Conservation (phyloP, 2,888 invertebrate genomes). For the Congeria kusceri region DNA sequence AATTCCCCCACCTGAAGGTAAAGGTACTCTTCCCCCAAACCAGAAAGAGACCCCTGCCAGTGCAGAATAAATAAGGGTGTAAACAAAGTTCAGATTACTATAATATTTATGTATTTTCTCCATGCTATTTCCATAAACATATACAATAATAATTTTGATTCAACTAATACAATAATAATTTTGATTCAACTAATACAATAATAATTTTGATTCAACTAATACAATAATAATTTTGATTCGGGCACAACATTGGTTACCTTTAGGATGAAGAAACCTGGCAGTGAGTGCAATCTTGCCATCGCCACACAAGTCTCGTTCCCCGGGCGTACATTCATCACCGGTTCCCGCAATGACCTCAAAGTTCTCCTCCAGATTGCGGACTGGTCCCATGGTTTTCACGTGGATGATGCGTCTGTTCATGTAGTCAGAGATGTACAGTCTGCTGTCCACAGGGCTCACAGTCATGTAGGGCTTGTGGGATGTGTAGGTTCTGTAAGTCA, state of each 20-base stretch:
- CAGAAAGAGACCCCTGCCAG: no score
- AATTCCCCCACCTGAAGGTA: no score
- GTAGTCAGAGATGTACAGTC: conserved; percentile 97
- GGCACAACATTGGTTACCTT: conserved; percentile 89
- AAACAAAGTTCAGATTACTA: no score
- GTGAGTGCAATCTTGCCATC: conserved; percentile 96
- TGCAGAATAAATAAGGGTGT: no score
- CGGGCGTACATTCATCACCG: conserved; percentile 92
- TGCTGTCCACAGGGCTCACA: conserved; percentile 97
- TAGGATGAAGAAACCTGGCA: conserved; percentile 95
- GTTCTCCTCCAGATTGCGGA: conserved; percentile 87
- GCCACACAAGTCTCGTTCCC: conserved; percentile 92
- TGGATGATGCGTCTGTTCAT: conserved; percentile 85
- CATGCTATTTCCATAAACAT: no score
- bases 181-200: no score
- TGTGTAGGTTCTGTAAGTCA: conserved; percentile 93
- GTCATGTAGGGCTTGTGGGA: conserved; percentile 98
- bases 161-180: no score
- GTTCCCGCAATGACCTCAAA: conserved; percentile 98
- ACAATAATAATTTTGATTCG: no score
- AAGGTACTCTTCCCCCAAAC: no score
- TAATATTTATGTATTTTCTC: no score
- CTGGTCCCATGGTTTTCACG: conserved; percentile 85
- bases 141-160: no score
- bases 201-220: no score